These are phyloP conservation scores for Passer domesticus DNA, from an alignment of 2,113 vertebrate genomes.

Conservation along the genomic window DNA sequence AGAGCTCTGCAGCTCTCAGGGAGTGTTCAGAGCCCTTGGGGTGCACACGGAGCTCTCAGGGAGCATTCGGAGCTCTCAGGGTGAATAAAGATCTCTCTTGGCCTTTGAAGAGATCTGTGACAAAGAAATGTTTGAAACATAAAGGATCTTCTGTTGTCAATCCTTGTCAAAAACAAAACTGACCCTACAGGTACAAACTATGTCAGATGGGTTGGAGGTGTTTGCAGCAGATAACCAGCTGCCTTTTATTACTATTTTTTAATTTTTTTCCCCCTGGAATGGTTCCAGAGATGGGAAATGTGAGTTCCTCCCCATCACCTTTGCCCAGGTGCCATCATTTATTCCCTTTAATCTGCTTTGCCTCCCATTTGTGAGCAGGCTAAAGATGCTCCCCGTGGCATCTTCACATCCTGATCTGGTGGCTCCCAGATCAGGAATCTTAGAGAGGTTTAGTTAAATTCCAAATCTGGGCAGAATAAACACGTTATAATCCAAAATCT, in stretches of 20 bases:
- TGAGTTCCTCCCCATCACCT: neutral
- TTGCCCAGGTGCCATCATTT: neutral
- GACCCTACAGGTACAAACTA: neutral
- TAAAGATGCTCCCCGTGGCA: neutral
- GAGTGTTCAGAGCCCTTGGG: too few relatives aligned
- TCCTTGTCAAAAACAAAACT: neutral
- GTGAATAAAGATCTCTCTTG: neutral
- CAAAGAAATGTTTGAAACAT: neutral
- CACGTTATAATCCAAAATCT: neutral
- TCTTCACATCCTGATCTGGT: neutral
- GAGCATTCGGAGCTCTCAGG: neutral
- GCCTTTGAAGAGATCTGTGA: neutral
- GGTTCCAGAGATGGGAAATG: accelerated
- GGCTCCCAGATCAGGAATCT: neutral
- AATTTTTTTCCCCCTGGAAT: neutral
- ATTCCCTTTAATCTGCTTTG: neutral
- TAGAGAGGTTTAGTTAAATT: neutral
- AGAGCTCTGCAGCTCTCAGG: neutral
- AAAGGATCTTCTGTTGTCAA: neutral
- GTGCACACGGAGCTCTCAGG: neutral
- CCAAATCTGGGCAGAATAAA: neutral
- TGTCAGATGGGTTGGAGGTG: neutral
- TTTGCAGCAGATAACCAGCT: neutral
- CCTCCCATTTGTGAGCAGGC: neutral
- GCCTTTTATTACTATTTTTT: too few relatives aligned